phyloP scores from a whole-genome alignment of 2,797 vertebrate genomes.

The Girardinus metallicus region DNA sequence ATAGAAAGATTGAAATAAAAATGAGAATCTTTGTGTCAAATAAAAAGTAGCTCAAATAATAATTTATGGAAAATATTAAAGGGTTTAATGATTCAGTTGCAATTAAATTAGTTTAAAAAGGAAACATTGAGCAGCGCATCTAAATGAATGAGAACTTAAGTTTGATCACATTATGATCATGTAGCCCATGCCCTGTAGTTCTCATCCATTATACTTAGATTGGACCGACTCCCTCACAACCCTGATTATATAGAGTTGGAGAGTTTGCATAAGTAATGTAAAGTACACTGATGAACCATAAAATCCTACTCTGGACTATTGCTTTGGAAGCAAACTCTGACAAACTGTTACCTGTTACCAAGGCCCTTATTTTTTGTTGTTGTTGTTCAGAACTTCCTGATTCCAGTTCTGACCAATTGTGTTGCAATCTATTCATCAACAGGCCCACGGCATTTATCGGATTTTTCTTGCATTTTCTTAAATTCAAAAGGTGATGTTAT shows the following conservation, averaged over 20 bases:
- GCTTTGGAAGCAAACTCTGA: no score
- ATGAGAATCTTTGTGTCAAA: background rate
- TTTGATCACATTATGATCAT: background rate
- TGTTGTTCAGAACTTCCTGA: background rate
- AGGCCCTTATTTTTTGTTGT: background rate
- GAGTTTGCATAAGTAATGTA: background rate
- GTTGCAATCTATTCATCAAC: background rate
- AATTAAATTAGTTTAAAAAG: no score
- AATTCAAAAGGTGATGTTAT: background rate
- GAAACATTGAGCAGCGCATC: background rate
- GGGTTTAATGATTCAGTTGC: background rate
- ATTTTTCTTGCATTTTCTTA: background rate
- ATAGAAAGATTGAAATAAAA: background rate
- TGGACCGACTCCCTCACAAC: no score
- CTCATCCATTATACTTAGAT: background rate
- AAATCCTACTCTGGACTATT: no score
- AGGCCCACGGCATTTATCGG: background rate
- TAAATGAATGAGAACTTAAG: background rate
- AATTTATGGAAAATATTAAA: background rate
- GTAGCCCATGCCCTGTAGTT: background rate
- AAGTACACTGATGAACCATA: no score
- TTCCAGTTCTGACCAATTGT: background rate
- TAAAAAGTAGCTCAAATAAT: slow-evolving; percentile 1
- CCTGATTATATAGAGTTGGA: background rate
- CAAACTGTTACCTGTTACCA: background rate